A percentile compares a stretch with the other conserved stretches of the same genome.
Conservation (phyloP, 2,113 vertebrate species). For the Phylloscopus trochilus region DNA sequence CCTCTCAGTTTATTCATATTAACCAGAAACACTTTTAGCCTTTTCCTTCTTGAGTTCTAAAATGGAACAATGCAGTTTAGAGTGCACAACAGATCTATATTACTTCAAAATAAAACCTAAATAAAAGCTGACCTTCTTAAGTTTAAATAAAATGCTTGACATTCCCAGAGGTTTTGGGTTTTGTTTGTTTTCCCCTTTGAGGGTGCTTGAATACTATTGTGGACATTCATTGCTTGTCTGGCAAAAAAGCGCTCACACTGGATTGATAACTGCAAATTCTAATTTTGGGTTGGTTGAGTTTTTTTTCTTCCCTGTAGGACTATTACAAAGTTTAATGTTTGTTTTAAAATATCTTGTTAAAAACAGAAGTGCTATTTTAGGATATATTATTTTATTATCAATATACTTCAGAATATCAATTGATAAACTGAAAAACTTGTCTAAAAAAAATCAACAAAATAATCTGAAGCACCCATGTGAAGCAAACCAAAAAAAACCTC, state of each 20-base stretch:
- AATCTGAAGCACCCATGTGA: background rate
- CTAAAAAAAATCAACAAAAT: background rate
- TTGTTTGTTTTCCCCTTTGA: background rate
- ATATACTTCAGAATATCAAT: background rate
- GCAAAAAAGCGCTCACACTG: accelerated
- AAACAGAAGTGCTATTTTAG: background rate
- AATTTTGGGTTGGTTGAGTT: background rate
- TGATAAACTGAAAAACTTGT: background rate
- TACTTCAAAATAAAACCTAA: background rate
- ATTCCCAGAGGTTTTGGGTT: background rate
- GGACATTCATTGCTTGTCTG: background rate
- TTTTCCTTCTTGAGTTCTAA: background rate
- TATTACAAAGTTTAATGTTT: background rate
- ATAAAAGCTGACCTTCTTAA: background rate
- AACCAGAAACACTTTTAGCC: background rate
- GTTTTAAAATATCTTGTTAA: background rate
- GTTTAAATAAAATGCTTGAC: background rate
- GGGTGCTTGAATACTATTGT: background rate
- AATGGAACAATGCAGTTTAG: background rate
- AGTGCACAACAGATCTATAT: background rate
- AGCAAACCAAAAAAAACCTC: background rate
- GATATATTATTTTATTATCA: background rate
- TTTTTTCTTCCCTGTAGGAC: background rate
- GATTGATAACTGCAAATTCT: background rate
- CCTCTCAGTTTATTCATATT: background rate